Conservation (phyloP, 2,797 vertebrate genomes). For the Carcharodon carcharias region DNA sequence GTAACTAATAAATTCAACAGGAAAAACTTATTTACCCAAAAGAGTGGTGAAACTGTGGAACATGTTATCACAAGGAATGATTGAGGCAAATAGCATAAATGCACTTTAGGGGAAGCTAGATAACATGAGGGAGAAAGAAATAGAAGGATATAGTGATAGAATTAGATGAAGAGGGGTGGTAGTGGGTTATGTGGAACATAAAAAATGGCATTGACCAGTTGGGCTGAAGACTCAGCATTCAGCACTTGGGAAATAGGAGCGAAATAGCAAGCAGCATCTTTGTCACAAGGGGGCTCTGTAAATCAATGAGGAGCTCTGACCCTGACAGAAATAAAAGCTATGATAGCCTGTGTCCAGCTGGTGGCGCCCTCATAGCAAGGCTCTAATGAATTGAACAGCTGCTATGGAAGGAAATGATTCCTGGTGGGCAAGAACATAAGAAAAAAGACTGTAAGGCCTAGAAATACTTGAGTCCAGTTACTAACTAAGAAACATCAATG, state of each 20-base stretch:
- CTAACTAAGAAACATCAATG: neutral
- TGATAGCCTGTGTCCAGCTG: neutral
- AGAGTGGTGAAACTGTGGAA: neutral
- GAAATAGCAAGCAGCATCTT: neutral
- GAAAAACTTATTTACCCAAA: neutral
- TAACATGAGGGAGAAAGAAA: neutral
- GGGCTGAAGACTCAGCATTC: neutral
- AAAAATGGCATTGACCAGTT: neutral
- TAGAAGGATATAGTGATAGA: no score
- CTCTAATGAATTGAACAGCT: neutral
- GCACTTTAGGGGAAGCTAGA: neutral
- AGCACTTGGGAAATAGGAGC: neutral
- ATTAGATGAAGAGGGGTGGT: neutral
- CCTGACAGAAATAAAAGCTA: neutral
- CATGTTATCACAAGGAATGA: neutral
- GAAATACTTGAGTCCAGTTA: neutral
- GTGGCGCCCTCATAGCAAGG: neutral
- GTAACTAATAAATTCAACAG: neutral
- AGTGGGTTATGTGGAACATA: neutral
- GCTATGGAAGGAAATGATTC: neutral
- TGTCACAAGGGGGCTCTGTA: neutral
- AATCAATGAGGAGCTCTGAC: neutral
- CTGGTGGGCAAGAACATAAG: neutral
- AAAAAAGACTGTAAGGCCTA: neutral
- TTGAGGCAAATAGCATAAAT: neutral